phyloP scores from a whole-genome alignment of 1,140 invertebrate species.

The Leptinotarsa texana region DNA sequence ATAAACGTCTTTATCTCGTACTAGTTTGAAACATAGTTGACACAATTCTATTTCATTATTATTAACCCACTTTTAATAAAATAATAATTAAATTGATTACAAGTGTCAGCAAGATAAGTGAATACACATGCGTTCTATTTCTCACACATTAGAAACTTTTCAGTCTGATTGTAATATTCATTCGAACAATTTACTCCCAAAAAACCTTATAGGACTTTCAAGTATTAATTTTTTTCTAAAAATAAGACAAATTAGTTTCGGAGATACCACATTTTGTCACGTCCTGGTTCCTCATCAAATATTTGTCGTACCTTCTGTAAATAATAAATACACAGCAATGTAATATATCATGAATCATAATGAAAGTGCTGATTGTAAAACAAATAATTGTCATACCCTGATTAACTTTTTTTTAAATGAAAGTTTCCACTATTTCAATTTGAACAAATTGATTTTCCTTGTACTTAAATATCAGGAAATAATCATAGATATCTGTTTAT shows the following conservation, averaged over 20 bases:
- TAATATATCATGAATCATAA: neutral
- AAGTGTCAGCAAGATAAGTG: neutral
- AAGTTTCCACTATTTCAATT: neutral
- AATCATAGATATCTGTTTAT: too few species aligned
- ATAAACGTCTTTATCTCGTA: neutral
- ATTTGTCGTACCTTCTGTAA: neutral
- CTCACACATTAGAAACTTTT: neutral
- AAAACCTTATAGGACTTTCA: neutral
- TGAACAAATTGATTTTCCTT: neutral
- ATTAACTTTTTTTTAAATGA: neutral
- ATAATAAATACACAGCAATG: neutral
- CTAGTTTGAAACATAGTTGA: neutral
- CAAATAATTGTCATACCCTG: slow-evolving; percentile 3
- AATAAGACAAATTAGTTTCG: neutral
- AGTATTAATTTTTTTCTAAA: neutral
- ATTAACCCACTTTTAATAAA: neutral
- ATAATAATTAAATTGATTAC: slow-evolving; percentile 1
- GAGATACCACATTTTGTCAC: neutral
- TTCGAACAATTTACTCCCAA: too few species aligned
- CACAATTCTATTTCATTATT: neutral
- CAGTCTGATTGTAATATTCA: neutral
- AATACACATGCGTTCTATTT: neutral
- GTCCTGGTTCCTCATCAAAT: neutral
- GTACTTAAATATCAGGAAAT: neutral
- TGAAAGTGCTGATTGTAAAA: slow-evolving; percentile 3